These are phyloP conservation scores for Eulithis prunata DNA, from an alignment of 2,888 invertebrate species.

Conservation along the genomic window DNA sequence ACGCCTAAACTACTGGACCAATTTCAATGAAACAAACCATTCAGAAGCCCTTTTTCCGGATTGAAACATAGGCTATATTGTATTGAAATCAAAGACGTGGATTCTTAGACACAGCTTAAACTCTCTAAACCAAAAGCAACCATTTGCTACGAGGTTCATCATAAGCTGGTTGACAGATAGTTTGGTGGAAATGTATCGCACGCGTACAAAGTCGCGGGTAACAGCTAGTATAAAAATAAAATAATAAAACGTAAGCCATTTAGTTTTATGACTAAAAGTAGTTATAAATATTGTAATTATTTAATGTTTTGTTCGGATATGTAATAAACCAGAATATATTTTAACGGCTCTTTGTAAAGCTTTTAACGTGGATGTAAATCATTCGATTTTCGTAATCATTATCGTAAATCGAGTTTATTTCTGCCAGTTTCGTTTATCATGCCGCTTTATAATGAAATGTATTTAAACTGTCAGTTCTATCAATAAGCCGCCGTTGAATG, in stretches of 20 bases:
- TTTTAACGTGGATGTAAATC: conserved; percentile 25
- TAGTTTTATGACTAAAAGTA: not conserved
- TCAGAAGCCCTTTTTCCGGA: too few species aligned
- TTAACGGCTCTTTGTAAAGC: conserved; percentile 31
- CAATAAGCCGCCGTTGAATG: not conserved
- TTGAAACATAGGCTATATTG: too few species aligned
- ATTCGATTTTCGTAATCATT: conserved; percentile 28
- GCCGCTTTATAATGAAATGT: conserved; percentile 22
- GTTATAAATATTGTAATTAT: conserved; percentile 3
- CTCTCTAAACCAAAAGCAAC: too few species aligned
- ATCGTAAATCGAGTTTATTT: conserved; percentile 33
- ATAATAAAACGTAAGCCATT: not conserved
- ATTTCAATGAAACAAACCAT: too few species aligned
- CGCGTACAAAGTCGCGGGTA: too few species aligned
- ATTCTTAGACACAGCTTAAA: too few species aligned
- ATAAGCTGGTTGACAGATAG: too few species aligned
- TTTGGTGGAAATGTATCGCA: too few species aligned
- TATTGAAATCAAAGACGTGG: too few species aligned
- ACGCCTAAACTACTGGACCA: too few species aligned
- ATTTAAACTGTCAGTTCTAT: conserved; percentile 12
- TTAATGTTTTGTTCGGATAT: conserved; percentile 5
- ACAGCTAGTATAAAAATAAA: too few species aligned
- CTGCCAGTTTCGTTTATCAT: conserved; percentile 23
- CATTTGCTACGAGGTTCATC: too few species aligned
- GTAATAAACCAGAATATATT: conserved; percentile 17